These are phyloP conservation scores for Lasioglossum albipes DNA, from an alignment of 1,140 invertebrate genomes.

Conservation along the genomic window DNA sequence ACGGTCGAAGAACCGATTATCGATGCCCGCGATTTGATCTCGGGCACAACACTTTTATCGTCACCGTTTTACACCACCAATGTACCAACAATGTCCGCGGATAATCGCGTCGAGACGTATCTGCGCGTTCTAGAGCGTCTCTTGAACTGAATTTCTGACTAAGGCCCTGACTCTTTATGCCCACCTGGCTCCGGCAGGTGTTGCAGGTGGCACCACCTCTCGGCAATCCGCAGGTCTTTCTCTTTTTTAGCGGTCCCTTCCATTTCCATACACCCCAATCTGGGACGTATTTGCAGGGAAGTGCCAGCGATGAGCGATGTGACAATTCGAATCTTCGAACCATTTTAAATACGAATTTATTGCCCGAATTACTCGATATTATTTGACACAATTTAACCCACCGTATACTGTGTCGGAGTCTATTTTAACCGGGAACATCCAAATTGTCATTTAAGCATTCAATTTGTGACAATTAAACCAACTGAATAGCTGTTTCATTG, in stretches of 20 bases:
- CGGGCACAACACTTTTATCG: constrained; percentile 20
- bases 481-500: too few species aligned
- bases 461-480: too few species aligned
- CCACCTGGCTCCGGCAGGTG: constrained; percentile 60
- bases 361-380: too few species aligned
- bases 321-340: too few species aligned
- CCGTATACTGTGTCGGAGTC: too few species aligned
- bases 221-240: not conserved
- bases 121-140: constrained; percentile 45
- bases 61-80: constrained; percentile 14
- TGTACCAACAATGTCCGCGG: constrained; percentile 8
- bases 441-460: too few species aligned
- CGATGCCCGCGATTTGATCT: not conserved
- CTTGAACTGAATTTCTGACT: constrained; percentile 56
- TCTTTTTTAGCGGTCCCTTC: constrained; percentile 29
- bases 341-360: too few species aligned
- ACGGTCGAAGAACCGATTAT: not conserved
- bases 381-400: too few species aligned
- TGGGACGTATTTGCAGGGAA: not conserved
- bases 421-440: too few species aligned
- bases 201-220: constrained; percentile 59
- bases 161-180: constrained; percentile 59
- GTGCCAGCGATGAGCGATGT: too few species aligned
- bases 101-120: constrained; percentile 21
- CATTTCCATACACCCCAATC: not conserved